These are phyloP conservation scores for Trilocha varians DNA, from an alignment of 2,888 invertebrate genomes.

Conservation along the genomic window DNA sequence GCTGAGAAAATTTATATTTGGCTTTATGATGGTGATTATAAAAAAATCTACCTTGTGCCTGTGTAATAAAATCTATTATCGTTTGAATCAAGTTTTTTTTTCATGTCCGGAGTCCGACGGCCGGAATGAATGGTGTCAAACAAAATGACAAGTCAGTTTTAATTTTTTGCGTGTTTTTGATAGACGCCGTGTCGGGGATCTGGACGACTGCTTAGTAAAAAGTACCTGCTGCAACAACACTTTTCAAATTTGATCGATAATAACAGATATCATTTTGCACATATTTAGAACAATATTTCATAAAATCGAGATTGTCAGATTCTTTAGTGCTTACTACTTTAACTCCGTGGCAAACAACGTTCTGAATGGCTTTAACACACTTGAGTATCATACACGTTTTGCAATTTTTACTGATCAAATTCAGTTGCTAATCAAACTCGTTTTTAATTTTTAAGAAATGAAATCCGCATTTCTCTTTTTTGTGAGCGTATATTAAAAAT, in stretches of 20 bases:
- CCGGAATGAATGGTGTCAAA: conserved; percentile 68
- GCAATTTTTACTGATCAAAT: too few relatives aligned
- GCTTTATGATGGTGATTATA: conserved; percentile 2
- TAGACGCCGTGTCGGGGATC: conserved; percentile 26
- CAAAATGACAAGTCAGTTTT: conserved; percentile 63
- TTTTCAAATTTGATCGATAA: conserved; percentile 5
- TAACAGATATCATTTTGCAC: too few relatives aligned
- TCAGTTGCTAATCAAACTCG: too few relatives aligned
- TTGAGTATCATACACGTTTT: too few relatives aligned
- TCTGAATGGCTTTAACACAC: too few relatives aligned
- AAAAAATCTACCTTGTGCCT: conserved; percentile 19
- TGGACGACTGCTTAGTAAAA: background rate
- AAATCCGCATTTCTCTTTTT: too few relatives aligned
- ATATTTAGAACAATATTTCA: too few relatives aligned
- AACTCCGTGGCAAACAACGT: too few relatives aligned
- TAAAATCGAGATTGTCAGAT: too few relatives aligned
- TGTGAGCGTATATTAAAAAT: too few relatives aligned
- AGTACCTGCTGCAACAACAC: conserved; percentile 13
- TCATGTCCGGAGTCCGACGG: conserved; percentile 34
- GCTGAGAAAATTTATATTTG: conserved; percentile 38
- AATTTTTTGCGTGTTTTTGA: conserved; percentile 51
- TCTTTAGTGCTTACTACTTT: too few relatives aligned
- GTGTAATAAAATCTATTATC: conserved; percentile 12
- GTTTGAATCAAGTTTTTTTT: background rate
- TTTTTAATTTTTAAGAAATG: too few relatives aligned